phyloP scores from a whole-genome alignment of 2,888 invertebrate species.

The Cheilosia grossa region DNA sequence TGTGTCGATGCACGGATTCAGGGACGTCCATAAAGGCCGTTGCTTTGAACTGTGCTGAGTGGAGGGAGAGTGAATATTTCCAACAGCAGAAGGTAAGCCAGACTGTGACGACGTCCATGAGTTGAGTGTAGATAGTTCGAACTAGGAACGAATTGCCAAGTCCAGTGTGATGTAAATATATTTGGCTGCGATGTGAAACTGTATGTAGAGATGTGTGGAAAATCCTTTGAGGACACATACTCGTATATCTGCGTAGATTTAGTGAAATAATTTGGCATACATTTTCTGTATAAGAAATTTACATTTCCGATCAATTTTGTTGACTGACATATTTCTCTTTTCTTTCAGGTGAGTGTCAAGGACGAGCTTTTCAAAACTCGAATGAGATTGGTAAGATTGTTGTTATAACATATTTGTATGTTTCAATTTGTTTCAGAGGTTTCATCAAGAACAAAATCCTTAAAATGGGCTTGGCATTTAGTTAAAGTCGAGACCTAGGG shows the following conservation, averaged over 20 bases:
- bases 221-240: slow-evolving; percentile 14
- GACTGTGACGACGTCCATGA: slow-evolving; percentile 50
- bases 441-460: no score
- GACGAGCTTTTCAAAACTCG: slow-evolving; percentile 8
- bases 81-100: slow-evolving; percentile 41
- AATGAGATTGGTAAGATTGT: slow-evolving; percentile 41
- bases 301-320: neutral
- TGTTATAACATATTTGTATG: neutral
- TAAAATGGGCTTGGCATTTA: no score
- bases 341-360: slow-evolving; percentile 44
- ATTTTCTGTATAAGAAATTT: slow-evolving; percentile 10
- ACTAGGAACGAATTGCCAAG: slow-evolving; percentile 33
- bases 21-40: slow-evolving; percentile 74
- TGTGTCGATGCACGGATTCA: slow-evolving; percentile 77
- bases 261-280: neutral
- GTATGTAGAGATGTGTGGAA: neutral
- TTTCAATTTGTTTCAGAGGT: neutral
- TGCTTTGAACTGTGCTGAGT: slow-evolving; percentile 46
- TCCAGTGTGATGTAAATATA: neutral
- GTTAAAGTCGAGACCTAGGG: no score
- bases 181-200: slow-evolving; percentile 21
- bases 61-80: slow-evolving; percentile 46
- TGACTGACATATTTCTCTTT: slow-evolving; percentile 21
- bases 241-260: no score
- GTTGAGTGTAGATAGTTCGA: slow-evolving; percentile 51